Conservation (phyloP, 2,113 vertebrate species). For the Scytalopus superciliaris region DNA sequence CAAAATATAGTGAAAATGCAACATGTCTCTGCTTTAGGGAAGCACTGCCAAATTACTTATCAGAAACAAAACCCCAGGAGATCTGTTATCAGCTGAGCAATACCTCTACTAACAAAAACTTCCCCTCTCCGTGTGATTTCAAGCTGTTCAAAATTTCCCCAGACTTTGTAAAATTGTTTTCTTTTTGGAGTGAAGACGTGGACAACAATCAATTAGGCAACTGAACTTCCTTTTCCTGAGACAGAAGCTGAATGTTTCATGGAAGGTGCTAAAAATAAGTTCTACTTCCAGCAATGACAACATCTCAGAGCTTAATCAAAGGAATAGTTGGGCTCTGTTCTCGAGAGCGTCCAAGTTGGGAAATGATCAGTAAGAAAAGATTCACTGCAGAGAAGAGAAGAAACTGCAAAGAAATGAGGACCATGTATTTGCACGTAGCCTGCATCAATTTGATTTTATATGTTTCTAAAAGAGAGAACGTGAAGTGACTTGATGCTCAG, state of each 20-base stretch:
- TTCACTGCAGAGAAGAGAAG: neutral
- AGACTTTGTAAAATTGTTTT: neutral
- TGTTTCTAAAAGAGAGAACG: neutral
- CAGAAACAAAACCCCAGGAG: neutral
- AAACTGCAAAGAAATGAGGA: neutral
- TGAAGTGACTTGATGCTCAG: neutral
- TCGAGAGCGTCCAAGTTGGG: neutral
- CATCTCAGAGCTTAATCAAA: conserved; percentile 11
- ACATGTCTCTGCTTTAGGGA: neutral
- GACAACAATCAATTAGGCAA: neutral
- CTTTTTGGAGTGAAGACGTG: neutral
- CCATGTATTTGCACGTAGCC: neutral
- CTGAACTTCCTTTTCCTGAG: neutral
- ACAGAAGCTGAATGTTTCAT: neutral
- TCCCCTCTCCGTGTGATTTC: neutral
- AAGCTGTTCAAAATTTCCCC: neutral
- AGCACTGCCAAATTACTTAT: neutral
- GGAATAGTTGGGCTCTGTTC: neutral
- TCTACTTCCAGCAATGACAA: conserved; percentile 11
- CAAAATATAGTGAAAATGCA: neutral
- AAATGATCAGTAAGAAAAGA: neutral
- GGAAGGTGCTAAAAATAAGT: neutral
- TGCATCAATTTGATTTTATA: neutral
- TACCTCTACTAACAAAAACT: neutral
- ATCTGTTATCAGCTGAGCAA: neutral